Conservation (phyloP, 2,797 vertebrate genomes). For the Brotula barbata region DNA sequence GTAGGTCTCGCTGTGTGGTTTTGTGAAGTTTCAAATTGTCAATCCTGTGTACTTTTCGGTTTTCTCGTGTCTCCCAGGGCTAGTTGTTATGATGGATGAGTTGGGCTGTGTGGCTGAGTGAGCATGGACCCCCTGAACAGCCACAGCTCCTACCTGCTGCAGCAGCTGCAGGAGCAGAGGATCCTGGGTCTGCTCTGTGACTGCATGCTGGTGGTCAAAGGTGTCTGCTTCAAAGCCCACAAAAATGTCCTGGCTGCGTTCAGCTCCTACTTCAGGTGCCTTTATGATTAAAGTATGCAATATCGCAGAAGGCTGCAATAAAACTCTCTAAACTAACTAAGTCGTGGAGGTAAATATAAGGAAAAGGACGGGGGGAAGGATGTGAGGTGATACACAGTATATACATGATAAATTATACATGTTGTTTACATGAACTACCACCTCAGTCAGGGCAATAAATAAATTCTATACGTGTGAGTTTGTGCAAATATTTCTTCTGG, state of each 20-base stretch:
- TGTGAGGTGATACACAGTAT: too few species aligned
- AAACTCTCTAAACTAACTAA: too few species aligned
- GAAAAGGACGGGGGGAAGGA: too few species aligned
- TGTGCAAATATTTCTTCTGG: too few species aligned
- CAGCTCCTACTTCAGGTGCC: slow-evolving; percentile 95
- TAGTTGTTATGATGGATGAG: slow-evolving; percentile 34
- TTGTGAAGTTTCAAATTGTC: background rate
- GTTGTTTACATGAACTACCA: too few species aligned
- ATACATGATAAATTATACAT: too few species aligned
- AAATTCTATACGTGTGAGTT: too few species aligned
- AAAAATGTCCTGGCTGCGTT: slow-evolving; percentile 98
- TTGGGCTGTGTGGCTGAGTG: slow-evolving; percentile 35
- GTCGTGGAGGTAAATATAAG: too few species aligned
- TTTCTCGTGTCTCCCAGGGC: slow-evolving; percentile 9
- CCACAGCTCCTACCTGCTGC: slow-evolving; percentile 95
- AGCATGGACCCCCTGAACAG: slow-evolving; percentile 89
- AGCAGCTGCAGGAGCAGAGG: slow-evolving; percentile 96
- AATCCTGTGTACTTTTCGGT: background rate
- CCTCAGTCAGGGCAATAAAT: too few species aligned
- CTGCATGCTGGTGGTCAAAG: slow-evolving; percentile 96
- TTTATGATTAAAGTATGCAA: too few species aligned
- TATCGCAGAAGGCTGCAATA: too few species aligned
- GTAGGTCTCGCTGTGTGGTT: background rate
- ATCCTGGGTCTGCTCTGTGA: slow-evolving; percentile 97
- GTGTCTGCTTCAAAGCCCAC: slow-evolving; percentile 97